Base-by-base conservation (phyloP, 92 coral and sea anemone genomes). In the Palythoa grandis region DNA sequence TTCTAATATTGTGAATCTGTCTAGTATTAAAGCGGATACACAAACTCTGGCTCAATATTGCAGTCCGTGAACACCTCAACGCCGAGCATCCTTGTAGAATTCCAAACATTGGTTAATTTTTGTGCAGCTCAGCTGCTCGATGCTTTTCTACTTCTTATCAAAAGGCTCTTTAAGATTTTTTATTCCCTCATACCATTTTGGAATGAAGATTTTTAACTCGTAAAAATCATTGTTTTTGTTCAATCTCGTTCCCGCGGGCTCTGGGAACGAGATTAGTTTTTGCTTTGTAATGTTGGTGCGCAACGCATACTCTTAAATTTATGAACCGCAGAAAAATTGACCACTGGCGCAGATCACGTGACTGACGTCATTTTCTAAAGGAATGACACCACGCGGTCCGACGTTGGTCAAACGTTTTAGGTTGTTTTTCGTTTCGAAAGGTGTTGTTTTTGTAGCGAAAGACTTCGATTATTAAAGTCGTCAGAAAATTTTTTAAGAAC, bases 361-460 rank as follows among this genome's bases (percentile, higher is more conserved):
- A 77, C 24, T 91, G 82, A 93, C 98, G 93, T 92, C 91, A 92
- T 87, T 12, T 23, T 70, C 17, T 48, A 76, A 50, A 71, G 76
- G 25, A 22, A 52, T 7, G 0, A 83, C 10, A 39, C 25, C 91
- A 82, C 88, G 92, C 68, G 86, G 84, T 15, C 14, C 87, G 52
- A 94, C 95, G 98, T 94, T 57, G 90, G 4, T 8, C 29, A 66
- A 76, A 92, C 98, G 95, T 94, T 90, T 82, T 70, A 5, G 47
- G 23, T 60, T 60, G 72, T 37, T 2, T 39, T 2, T 19, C 19
- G 12, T 1, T 52, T 17, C 23, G 17, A 8, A 10, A 6, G n/a
- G 11, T 66, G 20, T 52, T 15, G 10, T 72, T 66, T 20, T 52
- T 15, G 10, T 72, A 17, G 61, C 22, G 35, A 76, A 58, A 50